Percentiles rank a stretch among this genome's conserved stretches.
Conservation (phyloP, 2,888 invertebrate species). For the Glaucopsyche alexis region DNA sequence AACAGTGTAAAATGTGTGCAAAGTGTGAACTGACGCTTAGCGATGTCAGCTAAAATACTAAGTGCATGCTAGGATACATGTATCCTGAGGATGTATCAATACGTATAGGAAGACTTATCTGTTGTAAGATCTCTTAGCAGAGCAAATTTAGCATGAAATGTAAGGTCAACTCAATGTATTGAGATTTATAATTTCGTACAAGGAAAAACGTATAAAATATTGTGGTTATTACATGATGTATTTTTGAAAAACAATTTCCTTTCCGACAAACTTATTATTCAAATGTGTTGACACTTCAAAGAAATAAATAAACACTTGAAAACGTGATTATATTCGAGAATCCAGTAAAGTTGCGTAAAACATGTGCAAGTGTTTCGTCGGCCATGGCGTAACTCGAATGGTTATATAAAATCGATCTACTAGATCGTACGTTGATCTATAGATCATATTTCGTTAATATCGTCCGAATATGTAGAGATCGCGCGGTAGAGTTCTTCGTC, state of each 20-base stretch:
- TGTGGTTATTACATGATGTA: background rate
- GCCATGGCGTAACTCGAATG: constrained; percentile 1
- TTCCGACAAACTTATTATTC: background rate
- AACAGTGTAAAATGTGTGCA: too few species aligned
- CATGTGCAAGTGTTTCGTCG: background rate
- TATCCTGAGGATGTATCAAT: too few species aligned
- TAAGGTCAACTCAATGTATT: too few species aligned
- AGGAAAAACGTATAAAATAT: background rate
- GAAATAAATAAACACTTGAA: constrained; percentile 18
- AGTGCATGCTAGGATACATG: too few species aligned
- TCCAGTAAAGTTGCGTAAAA: constrained; percentile 24
- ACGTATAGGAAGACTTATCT: too few species aligned
- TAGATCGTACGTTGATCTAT: background rate
- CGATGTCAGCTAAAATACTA: too few species aligned
- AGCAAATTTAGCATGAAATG: too few species aligned
- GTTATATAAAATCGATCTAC: background rate
- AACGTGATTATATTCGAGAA: constrained; percentile 50
- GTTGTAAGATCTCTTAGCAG: too few species aligned
- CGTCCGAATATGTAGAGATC: background rate
- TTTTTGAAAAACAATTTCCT: background rate
- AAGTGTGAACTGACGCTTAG: too few species aligned
- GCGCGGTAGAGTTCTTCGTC: background rate
- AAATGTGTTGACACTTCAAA: background rate
- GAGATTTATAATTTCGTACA: background rate
- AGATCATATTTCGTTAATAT: background rate